phyloP scores from a whole-genome alignment of 2,888 invertebrate species.

The Calliopum simillimum region DNA sequence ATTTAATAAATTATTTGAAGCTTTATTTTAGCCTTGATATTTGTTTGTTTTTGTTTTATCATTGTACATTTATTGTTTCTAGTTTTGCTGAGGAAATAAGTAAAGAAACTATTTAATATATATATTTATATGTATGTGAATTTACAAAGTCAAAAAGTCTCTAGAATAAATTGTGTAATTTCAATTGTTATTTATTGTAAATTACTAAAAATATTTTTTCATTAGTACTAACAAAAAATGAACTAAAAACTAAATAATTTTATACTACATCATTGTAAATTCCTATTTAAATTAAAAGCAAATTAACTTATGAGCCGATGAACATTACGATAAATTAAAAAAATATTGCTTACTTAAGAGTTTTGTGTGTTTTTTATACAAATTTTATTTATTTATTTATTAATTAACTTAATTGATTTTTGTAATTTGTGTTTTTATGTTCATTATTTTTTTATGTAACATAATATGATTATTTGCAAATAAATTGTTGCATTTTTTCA shows the following conservation, averaged over 20 bases:
- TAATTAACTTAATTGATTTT: background rate
- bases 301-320: constrained; percentile 21
- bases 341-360: constrained; percentile 17
- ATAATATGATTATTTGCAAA: too few species aligned
- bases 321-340: constrained; percentile 8
- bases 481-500: too few species aligned
- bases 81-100: constrained; percentile 17
- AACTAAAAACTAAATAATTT: constrained; percentile 14
- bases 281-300: constrained; percentile 43
- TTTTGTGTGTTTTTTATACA: constrained; percentile 16
- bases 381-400: constrained; percentile 9
- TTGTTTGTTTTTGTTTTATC: constrained; percentile 21
- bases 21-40: constrained; percentile 13
- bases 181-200: constrained; percentile 15
- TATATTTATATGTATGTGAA: background rate
- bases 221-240: constrained; percentile 8
- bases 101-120: constrained; percentile 25
- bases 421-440: background rate
- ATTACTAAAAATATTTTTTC: constrained; percentile 21
- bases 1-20: constrained; percentile 26
- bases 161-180: background rate
- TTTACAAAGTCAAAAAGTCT: constrained; percentile 9
- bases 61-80: constrained; percentile 26
- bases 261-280: constrained; percentile 6
- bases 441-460: background rate